Evolutionary conservation across 2,113 vertebrate species (phyloP).

Genomic region (Tetrax tetrax): DNA sequence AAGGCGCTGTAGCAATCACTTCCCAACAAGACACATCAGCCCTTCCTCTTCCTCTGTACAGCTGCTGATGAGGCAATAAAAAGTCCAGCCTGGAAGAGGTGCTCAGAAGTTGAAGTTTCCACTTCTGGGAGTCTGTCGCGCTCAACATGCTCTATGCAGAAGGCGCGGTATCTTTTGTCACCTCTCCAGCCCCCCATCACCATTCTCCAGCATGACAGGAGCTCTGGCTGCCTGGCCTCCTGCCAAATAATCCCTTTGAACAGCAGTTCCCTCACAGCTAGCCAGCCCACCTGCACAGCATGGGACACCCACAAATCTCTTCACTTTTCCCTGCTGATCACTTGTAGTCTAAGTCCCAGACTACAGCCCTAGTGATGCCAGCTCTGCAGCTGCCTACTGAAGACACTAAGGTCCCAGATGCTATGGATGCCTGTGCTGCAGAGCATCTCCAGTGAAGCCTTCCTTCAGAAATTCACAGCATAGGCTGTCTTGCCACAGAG

Average conservation of each 20-base stretch:
- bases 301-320: not conserved
- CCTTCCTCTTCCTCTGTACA: not conserved
- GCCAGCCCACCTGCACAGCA: not conserved
- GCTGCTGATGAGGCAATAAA: not conserved
- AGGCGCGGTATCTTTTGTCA: not conserved
- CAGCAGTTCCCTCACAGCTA: not conserved
- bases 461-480: not conserved
- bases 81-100: not conserved
- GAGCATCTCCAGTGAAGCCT: not conserved
- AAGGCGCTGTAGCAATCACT: constrained; percentile 36
- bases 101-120: not conserved
- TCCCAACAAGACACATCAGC: not conserved
- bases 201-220: not conserved
- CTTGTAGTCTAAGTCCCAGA: not conserved
- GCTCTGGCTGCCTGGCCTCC: not conserved
- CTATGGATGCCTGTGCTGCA: not conserved
- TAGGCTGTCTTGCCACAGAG: not conserved
- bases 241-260: not conserved
- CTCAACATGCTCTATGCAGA: not conserved
- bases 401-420: not conserved
- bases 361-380: not conserved
- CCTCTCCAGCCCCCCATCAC: not conserved
- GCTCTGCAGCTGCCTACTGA: not conserved
- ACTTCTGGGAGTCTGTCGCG: not conserved
- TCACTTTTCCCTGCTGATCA: not conserved